A percentile compares a stretch with the other conserved stretches of the same genome.
These are phyloP conservation scores for Barnardius zonarius DNA, from an alignment of 2,113 vertebrate species.

Conservation along the genomic window DNA sequence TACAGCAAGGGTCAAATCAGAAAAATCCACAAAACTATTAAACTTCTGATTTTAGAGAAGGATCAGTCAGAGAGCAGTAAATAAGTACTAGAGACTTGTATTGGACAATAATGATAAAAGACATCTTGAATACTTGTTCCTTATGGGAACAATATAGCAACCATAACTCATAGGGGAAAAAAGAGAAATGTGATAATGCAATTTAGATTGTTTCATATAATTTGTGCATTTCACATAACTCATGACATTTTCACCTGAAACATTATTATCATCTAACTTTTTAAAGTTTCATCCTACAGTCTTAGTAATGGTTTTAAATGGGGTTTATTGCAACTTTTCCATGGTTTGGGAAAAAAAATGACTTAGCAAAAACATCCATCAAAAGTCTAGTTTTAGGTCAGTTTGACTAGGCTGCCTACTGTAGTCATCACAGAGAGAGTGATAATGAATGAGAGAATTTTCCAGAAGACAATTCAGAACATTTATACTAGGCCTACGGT, in stretches of 20 bases:
- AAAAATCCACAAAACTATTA: not conserved
- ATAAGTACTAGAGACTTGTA: not conserved
- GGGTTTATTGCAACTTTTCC: not conserved
- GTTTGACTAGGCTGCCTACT: not conserved
- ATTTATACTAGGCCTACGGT: not conserved
- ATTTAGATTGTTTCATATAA: not conserved
- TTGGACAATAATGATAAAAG: not conserved
- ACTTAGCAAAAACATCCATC: not conserved
- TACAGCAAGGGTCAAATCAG: not conserved
- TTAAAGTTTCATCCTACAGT: not conserved
- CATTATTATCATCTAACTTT: not conserved
- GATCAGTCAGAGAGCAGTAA: not conserved
- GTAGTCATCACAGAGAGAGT: not conserved
- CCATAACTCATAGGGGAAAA: not conserved
- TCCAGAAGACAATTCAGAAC: not conserved
- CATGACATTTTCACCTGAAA: not conserved
- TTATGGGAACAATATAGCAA: not conserved
- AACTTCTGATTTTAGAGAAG: not conserved
- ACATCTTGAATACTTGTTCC: not conserved
- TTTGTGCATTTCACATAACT: not conserved
- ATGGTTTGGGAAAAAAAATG: rapidly evolving
- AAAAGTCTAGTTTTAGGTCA: not conserved
- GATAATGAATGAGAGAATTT: not conserved
- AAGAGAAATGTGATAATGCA: not conserved
- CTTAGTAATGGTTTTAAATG: not conserved